Evolutionary conservation across 2,113 vertebrate species (phyloP).

Genomic region (Alaudala cheleensis): DNA sequence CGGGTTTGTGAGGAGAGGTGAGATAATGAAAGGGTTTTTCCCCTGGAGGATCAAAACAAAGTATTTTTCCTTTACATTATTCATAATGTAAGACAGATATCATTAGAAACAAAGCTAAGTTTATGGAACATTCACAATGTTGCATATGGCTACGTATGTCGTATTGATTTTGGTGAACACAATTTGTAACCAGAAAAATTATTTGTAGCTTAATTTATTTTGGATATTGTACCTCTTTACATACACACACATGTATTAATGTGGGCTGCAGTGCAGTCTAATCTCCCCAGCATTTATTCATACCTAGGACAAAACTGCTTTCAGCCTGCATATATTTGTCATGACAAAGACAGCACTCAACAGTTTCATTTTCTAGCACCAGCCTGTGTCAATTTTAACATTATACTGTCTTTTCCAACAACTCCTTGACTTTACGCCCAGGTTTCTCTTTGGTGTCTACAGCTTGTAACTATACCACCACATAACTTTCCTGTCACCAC

Average conservation of each 20-base stretch:
- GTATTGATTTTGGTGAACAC: background rate
- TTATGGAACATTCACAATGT: background rate
- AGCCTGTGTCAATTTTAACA: background rate
- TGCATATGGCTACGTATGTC: background rate
- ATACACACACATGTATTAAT: background rate
- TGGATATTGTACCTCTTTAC: background rate
- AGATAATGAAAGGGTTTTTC: conserved; percentile 39
- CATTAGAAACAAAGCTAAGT: background rate
- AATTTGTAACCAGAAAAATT: background rate
- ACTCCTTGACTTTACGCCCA: background rate
- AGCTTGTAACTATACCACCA: background rate
- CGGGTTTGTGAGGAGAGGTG: conserved; percentile 13
- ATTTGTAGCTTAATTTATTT: background rate
- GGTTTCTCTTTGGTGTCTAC: background rate
- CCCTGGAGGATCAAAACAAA: background rate
- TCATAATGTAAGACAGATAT: background rate
- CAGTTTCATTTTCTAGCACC: background rate
- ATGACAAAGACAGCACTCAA: background rate
- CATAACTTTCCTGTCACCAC: background rate
- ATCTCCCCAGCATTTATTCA: background rate
- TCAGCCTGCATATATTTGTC: background rate
- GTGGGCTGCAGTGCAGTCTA: background rate
- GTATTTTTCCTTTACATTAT: conserved; percentile 17
- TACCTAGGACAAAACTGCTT: background rate
- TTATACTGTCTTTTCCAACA: background rate